Evolutionary conservation across 2,888 invertebrate genomes (phyloP).

Genomic region (Onthophagus sagittarius): DNA sequence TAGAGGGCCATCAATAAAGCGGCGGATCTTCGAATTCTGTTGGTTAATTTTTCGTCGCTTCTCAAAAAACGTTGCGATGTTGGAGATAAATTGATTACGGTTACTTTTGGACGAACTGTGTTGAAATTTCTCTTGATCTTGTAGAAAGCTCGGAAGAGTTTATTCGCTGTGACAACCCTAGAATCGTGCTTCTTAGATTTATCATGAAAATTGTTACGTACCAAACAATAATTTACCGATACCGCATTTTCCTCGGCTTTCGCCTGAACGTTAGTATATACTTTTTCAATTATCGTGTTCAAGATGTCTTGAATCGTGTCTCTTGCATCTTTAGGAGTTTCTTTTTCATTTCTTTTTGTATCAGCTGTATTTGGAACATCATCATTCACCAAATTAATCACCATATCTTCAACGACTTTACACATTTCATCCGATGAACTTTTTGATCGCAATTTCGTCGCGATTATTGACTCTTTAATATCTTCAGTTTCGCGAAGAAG

Average conservation of each 20-base stretch:
- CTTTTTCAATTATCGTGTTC: conserved; percentile 11
- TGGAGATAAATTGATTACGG: conserved; percentile 18
- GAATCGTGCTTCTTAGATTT: conserved; percentile 8
- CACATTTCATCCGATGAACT: background rate
- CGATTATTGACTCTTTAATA: conserved; percentile 18
- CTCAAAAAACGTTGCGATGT: conserved; percentile 9
- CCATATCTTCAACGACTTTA: background rate
- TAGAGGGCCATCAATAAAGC: conserved; percentile 21
- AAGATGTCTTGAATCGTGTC: background rate
- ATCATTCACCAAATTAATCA: background rate
- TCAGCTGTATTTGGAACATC: background rate
- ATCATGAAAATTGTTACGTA: conserved; percentile 3
- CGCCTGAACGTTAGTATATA: background rate
- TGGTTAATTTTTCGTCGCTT: conserved; percentile 15
- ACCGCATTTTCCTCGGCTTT: conserved; percentile 4
- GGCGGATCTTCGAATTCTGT: conserved; percentile 19
- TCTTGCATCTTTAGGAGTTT: background rate
- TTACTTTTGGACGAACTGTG: conserved; percentile 13
- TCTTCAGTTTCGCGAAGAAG: conserved; percentile 19
- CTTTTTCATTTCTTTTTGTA: background rate
- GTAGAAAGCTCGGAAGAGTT: background rate
- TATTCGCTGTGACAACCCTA: conserved; percentile 4
- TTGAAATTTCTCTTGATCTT: background rate
- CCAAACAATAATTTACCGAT: conserved; percentile 19
- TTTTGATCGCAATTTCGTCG: background rate